phyloP scores from a whole-genome alignment of 2,797 vertebrate genomes.

The Petrocephalus sullivani region DNA sequence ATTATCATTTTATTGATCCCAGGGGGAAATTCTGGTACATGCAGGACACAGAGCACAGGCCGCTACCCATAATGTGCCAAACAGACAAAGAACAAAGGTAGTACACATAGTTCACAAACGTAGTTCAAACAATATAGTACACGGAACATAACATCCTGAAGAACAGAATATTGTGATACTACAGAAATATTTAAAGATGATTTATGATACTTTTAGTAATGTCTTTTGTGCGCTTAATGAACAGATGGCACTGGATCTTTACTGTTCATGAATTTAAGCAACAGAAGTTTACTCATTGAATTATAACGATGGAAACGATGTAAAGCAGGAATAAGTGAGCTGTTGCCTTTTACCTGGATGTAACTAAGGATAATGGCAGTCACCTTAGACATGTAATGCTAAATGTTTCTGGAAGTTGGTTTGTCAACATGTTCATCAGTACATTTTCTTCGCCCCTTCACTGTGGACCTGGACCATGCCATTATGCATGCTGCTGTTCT shows the following conservation, averaged over 20 bases:
- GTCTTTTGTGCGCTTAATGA: neutral
- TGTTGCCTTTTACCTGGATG: neutral
- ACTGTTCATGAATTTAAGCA: neutral
- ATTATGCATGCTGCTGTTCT: slow-evolving; percentile 53
- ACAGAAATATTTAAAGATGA: neutral
- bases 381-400: neutral
- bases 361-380: neutral
- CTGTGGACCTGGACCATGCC: neutral
- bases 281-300: neutral
- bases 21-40: neutral
- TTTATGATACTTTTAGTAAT: neutral
- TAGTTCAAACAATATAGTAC: neutral
- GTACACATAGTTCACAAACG: neutral
- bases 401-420: slow-evolving; percentile 2
- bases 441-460: neutral
- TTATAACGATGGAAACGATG: neutral
- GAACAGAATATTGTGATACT: neutral
- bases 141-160: neutral
- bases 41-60: neutral
- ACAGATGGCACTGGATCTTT: neutral
- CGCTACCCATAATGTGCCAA: neutral
- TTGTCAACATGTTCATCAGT: neutral
- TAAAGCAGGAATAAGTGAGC: neutral
- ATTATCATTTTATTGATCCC: neutral
- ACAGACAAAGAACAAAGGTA: neutral